A percentile compares a stretch with the other conserved stretches of the same genome.
Conservation (phyloP, 2,888 invertebrate genomes). For the Lycophotia porphyrea region DNA sequence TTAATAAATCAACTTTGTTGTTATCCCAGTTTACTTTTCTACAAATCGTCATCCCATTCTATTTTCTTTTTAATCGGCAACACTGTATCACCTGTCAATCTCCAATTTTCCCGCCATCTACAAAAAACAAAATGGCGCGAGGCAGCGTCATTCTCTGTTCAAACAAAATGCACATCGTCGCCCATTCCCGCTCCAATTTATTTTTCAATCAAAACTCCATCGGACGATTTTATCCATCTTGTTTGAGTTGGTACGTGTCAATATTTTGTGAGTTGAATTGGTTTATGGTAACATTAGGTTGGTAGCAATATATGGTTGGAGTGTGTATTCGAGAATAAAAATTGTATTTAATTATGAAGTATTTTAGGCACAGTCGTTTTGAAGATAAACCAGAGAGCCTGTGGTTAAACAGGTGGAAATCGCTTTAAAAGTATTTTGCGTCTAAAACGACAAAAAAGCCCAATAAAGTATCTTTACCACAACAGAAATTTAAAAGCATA, state of each 20-base stretch:
- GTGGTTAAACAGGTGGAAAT: background rate
- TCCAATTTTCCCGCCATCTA: conserved; percentile 24
- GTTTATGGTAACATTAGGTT: background rate
- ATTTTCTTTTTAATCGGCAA: background rate
- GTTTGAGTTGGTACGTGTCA: conserved; percentile 64
- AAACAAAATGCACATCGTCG: conserved; percentile 61
- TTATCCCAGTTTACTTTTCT: background rate
- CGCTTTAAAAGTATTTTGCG: background rate
- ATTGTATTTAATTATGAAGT: background rate
- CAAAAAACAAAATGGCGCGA: conserved; percentile 51
- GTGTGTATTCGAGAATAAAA: background rate
- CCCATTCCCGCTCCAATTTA: conserved; percentile 71
- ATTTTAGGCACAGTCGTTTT: background rate
- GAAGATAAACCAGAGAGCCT: background rate
- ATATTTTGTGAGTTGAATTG: conserved; percentile 50
- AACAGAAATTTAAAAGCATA: conserved; percentile 26
- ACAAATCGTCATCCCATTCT: background rate
- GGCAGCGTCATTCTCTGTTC: conserved; percentile 28
- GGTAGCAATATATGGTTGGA: too few relatives aligned
- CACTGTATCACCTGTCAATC: background rate
- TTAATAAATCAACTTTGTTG: background rate
- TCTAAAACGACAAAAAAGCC: background rate
- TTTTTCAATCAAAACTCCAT: conserved; percentile 74
- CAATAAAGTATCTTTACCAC: background rate
- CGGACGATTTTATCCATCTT: conserved; percentile 44